These are phyloP conservation scores for Mobula hypostoma DNA, from an alignment of 2,113 vertebrate genomes.

Conservation along the genomic window DNA sequence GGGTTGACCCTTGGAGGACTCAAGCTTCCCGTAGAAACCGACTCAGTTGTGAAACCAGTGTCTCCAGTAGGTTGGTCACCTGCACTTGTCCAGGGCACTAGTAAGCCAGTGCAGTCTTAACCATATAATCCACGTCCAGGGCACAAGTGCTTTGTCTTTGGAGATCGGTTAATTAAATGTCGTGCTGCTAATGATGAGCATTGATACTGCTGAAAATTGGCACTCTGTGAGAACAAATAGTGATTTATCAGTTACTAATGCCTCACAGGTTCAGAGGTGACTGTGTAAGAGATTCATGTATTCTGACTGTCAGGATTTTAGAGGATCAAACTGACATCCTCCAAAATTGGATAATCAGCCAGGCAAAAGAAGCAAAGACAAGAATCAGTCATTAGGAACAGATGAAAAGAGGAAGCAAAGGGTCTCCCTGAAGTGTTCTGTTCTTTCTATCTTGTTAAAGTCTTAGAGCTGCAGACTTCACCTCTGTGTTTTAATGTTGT, in stretches of 20 bases:
- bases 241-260: neutral
- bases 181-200: neutral
- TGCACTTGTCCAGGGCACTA: neutral
- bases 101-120: neutral
- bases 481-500: neutral
- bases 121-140: neutral
- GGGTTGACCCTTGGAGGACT: neutral
- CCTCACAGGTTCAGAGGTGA: neutral
- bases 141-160: neutral
- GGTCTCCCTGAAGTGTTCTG: neutral
- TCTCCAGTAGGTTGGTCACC: neutral
- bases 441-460: neutral
- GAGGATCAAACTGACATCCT: slow-evolving; percentile 1
- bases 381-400: neutral
- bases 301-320: neutral
- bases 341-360: neutral
- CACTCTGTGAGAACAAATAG: neutral
- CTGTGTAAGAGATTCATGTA: neutral
- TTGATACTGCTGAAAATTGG: neutral
- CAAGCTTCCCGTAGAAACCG: neutral
- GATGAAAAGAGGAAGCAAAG: neutral
- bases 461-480: neutral
- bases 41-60: neutral
- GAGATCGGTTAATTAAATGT: slow-evolving; percentile 6
- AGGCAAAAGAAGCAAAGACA: neutral